phyloP scores from a whole-genome alignment of 2,888 invertebrate species.

The Eulithis testata region DNA sequence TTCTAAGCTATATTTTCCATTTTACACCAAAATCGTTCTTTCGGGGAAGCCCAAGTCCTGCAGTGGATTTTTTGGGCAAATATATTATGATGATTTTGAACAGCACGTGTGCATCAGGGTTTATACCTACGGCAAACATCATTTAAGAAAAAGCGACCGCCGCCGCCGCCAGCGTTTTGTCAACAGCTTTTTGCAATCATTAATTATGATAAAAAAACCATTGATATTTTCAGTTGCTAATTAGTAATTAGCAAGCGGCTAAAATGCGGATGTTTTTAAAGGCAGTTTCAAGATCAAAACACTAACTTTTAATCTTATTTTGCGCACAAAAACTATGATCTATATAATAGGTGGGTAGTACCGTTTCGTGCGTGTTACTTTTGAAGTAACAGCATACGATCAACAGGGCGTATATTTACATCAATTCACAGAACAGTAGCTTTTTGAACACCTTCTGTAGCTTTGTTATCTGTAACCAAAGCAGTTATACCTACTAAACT shows the following conservation, averaged over 20 bases:
- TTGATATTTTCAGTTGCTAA: conserved; percentile 34
- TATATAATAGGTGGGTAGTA: too few relatives aligned
- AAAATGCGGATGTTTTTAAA: conserved; percentile 2
- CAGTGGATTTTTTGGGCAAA: too few relatives aligned
- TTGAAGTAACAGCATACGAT: too few relatives aligned
- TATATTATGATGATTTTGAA: too few relatives aligned
- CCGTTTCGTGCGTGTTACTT: too few relatives aligned
- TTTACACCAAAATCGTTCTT: too few relatives aligned
- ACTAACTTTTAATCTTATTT: not conserved
- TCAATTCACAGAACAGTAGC: too few relatives aligned
- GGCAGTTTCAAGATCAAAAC: too few relatives aligned
- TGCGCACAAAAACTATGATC: not conserved
- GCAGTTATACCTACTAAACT: conserved; percentile 13
- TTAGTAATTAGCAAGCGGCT: conserved; percentile 17
- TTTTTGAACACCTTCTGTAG: too few relatives aligned
- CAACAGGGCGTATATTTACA: too few relatives aligned
- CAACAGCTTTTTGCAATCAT: conserved; percentile 29
- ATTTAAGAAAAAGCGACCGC: conserved; percentile 33
- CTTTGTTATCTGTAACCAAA: conserved; percentile 5
- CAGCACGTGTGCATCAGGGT: conserved; percentile 10
- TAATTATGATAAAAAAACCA: conserved; percentile 33
- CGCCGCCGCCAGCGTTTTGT: conserved; percentile 23
- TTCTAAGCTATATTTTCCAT: too few relatives aligned
- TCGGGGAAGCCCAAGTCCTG: too few relatives aligned
- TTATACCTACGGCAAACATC: conserved; percentile 24